Percentiles rank a stretch among this genome's conserved stretches.
Conservation (phyloP, 2,888 invertebrate species). For the Drosophila sordidula region DNA sequence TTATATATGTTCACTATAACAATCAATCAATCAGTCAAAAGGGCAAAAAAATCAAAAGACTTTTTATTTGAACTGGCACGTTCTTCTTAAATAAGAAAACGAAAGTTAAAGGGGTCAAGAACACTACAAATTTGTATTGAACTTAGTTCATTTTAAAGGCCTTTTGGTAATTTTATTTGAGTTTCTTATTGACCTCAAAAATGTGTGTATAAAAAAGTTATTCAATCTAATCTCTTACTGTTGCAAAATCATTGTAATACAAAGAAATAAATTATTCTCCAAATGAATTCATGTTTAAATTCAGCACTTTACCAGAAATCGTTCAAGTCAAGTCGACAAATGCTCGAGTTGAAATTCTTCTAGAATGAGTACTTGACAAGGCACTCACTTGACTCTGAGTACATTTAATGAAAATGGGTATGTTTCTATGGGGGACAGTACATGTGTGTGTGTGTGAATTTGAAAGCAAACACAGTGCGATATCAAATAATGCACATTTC, state of each 20-base stretch:
- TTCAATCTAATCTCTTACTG: background rate
- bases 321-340: conserved; percentile 3
- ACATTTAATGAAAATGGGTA: conserved; percentile 18
- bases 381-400: conserved; percentile 20
- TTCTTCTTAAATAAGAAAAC: no score
- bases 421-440: conserved; percentile 20
- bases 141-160: background rate
- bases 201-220: background rate
- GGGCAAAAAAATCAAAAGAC: no score
- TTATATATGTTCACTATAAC: no score
- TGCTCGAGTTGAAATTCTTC: background rate
- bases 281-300: background rate
- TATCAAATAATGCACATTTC: conserved; percentile 80
- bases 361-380: conserved; percentile 17
- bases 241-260: background rate
- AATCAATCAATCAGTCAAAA: no score
- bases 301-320: background rate
- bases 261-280: background rate
- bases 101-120: no score
- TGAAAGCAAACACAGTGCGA: conserved; percentile 35
- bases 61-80: no score
- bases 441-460: conserved; percentile 7
- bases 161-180: background rate
- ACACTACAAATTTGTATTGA: background rate
- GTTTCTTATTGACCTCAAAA: background rate